Conservation (phyloP, 2,888 invertebrate species). For the Galerucella pusilla region DNA sequence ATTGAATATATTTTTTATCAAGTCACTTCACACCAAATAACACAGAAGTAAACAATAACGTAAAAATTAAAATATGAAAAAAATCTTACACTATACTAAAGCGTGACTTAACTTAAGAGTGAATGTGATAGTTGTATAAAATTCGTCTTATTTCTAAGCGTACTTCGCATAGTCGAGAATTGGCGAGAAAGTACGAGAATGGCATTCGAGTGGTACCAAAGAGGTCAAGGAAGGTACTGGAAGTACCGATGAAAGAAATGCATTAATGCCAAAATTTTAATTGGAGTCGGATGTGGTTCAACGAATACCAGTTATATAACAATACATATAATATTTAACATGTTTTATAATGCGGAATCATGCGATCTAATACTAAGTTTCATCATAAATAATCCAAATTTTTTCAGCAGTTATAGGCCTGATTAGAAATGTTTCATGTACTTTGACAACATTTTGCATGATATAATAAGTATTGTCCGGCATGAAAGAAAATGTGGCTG, state of each 20-base stretch:
- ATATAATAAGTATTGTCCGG: too few relatives aligned
- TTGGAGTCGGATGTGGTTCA: background rate
- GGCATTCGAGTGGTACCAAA: constrained; percentile 57
- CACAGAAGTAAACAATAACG: constrained; percentile 23
- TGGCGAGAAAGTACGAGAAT: constrained; percentile 53
- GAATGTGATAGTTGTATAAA: constrained; percentile 65
- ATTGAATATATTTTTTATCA: background rate
- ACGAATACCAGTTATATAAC: background rate
- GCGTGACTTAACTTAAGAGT: constrained; percentile 59
- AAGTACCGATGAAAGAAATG: constrained; percentile 32
- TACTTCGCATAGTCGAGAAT: constrained; percentile 62
- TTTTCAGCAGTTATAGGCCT: too few relatives aligned
- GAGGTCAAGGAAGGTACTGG: constrained; percentile 61
- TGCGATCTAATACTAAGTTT: too few relatives aligned
- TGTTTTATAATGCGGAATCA: background rate
- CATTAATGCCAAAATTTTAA: constrained; percentile 19
- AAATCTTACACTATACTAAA: constrained; percentile 62
- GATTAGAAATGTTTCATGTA: too few relatives aligned
- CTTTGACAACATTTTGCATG: too few relatives aligned
- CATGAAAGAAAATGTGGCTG: too few relatives aligned
- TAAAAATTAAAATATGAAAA: constrained; percentile 46
- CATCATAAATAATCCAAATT: too few relatives aligned
- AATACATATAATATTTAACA: background rate
- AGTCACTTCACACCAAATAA: constrained; percentile 4
- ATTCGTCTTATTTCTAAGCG: constrained; percentile 66